Base-by-base conservation (phyloP, 2,888 invertebrate species). In the Trissolcus japonicus region DNA sequence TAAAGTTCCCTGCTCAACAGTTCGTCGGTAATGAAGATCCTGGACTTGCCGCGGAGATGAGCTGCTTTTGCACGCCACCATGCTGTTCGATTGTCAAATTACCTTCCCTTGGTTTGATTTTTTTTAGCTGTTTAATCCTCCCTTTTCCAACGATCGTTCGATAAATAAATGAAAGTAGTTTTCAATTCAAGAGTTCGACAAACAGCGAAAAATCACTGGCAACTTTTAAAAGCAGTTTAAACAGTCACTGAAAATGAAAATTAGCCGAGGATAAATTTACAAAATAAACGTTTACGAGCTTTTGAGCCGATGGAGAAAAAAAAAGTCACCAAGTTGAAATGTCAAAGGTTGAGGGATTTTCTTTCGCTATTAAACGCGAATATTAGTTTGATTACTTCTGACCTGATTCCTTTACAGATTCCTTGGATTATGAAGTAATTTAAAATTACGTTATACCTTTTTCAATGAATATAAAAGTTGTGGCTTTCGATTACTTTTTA, bases 21-120 rank as follows among this genome's bases (percentile, higher is more conserved):
- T 40, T 63, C 7, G 75, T 75, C 75, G 75, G 65, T 75, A 74
- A 75, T 50, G 35, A 40, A 63, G 68, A 21, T 69, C 54, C 40
- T 40, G 6, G 3, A 0, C 17, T 56, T 48, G 51, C 62, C 41
- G 0, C 53, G 25, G 43, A 1, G 48, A 57, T n/a, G 59, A 51
- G n/a, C 51, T 48, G 17, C 14, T 60, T 35, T 66, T 11, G 56
- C 19, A 66, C 73, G 66, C 72, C 71, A 63, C 43, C 71, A 29
- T n/a, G n/a, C 43, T 29, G 17, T 9, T 7, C 4, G 4, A 11
- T 3, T 14, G 60, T 41, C 40, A 54, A 48, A 54, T 40, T 68
- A 17, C 41, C 11, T 55, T 7, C 1, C 6, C 14, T 4, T 19
- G 13, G 55, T 25, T 43, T 35, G 2, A 50, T 50, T 54, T 25